These are phyloP conservation scores for Pedetes capensis DNA, from an alignment of 2,113 vertebrate species.

Conservation along the genomic window DNA sequence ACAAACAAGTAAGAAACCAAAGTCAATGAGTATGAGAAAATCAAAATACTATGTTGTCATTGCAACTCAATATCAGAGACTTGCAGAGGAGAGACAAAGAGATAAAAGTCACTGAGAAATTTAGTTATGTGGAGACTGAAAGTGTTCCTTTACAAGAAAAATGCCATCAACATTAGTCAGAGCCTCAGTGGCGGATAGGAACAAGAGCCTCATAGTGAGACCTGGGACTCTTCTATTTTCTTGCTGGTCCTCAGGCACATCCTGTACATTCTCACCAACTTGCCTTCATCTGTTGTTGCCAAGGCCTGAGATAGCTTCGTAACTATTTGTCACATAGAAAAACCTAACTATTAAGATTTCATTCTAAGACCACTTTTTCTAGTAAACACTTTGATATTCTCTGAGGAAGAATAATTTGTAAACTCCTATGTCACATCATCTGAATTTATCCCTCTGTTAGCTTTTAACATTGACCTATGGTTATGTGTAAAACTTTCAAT, in stretches of 20 bases:
- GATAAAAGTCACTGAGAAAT: background rate
- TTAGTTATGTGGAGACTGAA: background rate
- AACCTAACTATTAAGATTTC: background rate
- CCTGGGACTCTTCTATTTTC: background rate
- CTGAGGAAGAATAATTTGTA: background rate
- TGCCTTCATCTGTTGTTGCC: background rate
- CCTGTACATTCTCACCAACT: background rate
- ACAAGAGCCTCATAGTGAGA: background rate
- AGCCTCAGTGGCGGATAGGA: background rate
- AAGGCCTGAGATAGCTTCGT: background rate
- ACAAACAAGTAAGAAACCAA: background rate
- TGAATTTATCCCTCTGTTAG: background rate
- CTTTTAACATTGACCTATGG: background rate
- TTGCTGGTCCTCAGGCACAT: background rate
- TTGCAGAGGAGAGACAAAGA: background rate
- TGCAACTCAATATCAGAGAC: background rate
- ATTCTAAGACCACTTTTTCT: background rate
- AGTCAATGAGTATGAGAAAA: background rate
- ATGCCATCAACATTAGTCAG: fast-evolving
- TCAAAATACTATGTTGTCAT: background rate
- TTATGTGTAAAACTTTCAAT: background rate
- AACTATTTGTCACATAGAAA: background rate
- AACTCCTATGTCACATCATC: background rate
- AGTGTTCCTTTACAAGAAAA: background rate
- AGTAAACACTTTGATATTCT: background rate